Percentiles rank a stretch among this genome's conserved stretches.
Conservation (phyloP, 2,113 vertebrate genomes). For the Ctenomys sociabilis region DNA sequence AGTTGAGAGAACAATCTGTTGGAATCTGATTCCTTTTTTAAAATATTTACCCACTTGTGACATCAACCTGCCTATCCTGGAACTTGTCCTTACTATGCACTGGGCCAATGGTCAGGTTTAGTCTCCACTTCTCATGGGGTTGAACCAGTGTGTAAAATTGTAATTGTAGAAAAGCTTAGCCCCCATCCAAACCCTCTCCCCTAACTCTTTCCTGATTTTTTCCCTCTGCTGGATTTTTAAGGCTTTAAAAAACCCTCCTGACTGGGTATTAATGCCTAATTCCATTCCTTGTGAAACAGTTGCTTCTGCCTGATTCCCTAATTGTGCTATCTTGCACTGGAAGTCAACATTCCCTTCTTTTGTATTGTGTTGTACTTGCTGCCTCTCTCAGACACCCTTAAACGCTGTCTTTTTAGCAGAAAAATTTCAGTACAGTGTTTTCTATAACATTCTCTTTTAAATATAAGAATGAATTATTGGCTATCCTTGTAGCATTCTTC, state of each 20-base stretch:
- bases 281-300: constrained; percentile 67
- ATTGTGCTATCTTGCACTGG: constrained; percentile 72
- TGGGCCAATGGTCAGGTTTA: constrained; percentile 57
- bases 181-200: background rate
- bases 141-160: constrained; percentile 75
- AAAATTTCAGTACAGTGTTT: too few species aligned
- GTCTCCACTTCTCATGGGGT: constrained; percentile 58
- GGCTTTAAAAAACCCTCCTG: constrained; percentile 66
- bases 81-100: constrained; percentile 41
- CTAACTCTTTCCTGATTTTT: constrained; percentile 29
- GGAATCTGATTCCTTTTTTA: too few species aligned
- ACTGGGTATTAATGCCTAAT: constrained; percentile 69
- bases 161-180: constrained; percentile 79
- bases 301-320: constrained; percentile 62
- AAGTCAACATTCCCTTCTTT: background rate
- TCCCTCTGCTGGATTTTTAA: constrained; percentile 72
- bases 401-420: too few species aligned
- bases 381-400: too few species aligned
- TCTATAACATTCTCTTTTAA: too few species aligned
- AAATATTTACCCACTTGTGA: constrained; percentile 40
- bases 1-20: constrained; percentile 49
- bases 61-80: constrained; percentile 35
- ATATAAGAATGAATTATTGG: too few species aligned
- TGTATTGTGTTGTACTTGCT: too few species aligned
- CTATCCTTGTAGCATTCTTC: too few species aligned